Conservation (phyloP, 2,113 vertebrate genomes). For the Phylloscopus trochilus region DNA sequence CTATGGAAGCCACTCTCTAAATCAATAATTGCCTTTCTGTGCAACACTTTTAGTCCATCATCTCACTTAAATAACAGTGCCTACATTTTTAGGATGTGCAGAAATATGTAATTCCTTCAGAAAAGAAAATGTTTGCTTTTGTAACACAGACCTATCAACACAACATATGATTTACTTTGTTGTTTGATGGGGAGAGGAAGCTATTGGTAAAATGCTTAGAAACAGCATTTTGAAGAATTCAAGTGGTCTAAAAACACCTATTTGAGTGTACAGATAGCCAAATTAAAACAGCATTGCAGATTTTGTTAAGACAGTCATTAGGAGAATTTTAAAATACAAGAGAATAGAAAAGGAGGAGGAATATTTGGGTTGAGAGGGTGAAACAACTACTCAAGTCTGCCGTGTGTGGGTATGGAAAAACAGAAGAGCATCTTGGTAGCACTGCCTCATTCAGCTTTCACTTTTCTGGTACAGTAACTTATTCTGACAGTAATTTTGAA, state of each 20-base stretch:
- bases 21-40: background rate
- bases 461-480: background rate
- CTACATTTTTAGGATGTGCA: background rate
- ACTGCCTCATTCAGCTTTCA: background rate
- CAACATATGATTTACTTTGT: background rate
- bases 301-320: background rate
- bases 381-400: background rate
- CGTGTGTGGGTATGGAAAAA: background rate
- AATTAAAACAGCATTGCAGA: background rate
- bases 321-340: background rate
- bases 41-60: background rate
- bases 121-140: background rate
- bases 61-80: background rate
- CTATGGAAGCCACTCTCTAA: background rate
- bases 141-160: background rate
- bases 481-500: background rate
- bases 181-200: background rate
- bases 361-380: background rate
- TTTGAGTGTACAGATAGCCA: background rate
- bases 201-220: background rate
- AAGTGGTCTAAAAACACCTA: background rate
- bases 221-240: background rate
- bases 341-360: background rate
- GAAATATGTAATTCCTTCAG: background rate
- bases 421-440: background rate